Percentiles rank a stretch among this genome's conserved stretches.
Evolutionary conservation across 64 coral and sea anemone species (phyloP).

Genomic region (Stylophora pistillata): DNA sequence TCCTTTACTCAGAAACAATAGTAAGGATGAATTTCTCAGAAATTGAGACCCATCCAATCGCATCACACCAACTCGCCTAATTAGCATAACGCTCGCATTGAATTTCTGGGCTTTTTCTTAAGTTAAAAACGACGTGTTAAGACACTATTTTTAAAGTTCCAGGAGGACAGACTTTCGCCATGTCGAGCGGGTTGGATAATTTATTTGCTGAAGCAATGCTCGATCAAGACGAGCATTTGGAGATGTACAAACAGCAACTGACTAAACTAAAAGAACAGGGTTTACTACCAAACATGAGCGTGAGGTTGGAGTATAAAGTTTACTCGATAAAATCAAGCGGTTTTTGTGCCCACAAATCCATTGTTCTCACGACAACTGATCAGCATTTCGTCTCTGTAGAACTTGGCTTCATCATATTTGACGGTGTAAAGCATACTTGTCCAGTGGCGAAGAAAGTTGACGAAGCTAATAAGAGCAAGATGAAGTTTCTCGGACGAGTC

Average conservation of each 20-base stretch:
- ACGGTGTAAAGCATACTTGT: conserved; percentile 16
- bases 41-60: too few species aligned
- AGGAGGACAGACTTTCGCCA: neutral
- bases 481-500: conserved; percentile 42
- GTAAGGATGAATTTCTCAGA: too few species aligned
- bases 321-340: conserved; percentile 19
- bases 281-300: neutral
- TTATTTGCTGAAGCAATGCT: conserved; percentile 47
- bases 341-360: conserved; percentile 40
- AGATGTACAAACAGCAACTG: conserved; percentile 10
- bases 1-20: too few species aligned
- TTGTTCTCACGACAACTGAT: conserved; percentile 61
- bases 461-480: neutral
- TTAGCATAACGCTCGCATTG: too few species aligned
- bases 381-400: conserved; percentile 53
- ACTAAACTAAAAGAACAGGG: conserved; percentile 7
- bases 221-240: neutral
- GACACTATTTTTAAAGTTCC: neutral
- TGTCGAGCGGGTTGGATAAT: neutral
- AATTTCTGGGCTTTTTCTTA: too few species aligned
- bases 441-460: conserved; percentile 3
- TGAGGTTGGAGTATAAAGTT: conserved; percentile 11
- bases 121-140: neutral
- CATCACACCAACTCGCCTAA: too few species aligned
- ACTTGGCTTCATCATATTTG: conserved; percentile 32